Conservation (phyloP, 64 coral and sea anemone genomes). For the Catalaphyllia jardinei region DNA sequence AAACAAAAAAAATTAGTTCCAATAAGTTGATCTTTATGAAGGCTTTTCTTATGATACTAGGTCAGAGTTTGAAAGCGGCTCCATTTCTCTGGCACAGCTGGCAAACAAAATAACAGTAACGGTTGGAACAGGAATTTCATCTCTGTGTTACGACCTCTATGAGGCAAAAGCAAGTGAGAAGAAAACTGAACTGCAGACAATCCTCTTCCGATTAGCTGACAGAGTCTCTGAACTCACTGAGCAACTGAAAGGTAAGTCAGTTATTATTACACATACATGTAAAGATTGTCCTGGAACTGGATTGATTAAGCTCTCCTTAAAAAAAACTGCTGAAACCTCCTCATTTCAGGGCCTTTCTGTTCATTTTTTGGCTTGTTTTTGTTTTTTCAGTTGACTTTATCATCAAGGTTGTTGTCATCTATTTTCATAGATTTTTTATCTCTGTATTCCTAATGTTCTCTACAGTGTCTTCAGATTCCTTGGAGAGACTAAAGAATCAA, state of each 20-base stretch:
- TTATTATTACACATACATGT: too few relatives aligned
- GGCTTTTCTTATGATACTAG: constrained; percentile 2
- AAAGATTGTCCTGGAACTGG: too few relatives aligned
- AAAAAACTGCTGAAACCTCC: too few relatives aligned
- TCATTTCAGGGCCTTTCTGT: too few relatives aligned
- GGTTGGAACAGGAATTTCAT: constrained; percentile 46
- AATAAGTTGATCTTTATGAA: background rate
- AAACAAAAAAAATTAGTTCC: too few relatives aligned
- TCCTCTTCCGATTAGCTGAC: constrained; percentile 85
- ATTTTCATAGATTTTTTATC: background rate
- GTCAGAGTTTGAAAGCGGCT: constrained; percentile 69
- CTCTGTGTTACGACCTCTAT: constrained; percentile 70
- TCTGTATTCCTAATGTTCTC: background rate
- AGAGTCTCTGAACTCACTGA: constrained; percentile 66
- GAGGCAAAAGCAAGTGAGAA: constrained; percentile 74
- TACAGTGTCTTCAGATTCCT: constrained; percentile 60
- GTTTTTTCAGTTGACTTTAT: too few relatives aligned
- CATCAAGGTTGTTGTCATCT: too few relatives aligned
- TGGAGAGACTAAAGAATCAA: constrained; percentile 76
- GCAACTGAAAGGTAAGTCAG: constrained; percentile 68
- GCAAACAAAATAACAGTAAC: constrained; percentile 70
- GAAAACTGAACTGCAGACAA: constrained; percentile 74
- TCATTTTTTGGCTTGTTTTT: too few relatives aligned
- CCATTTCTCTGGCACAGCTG: constrained; percentile 36
- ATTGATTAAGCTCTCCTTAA: too few relatives aligned